Conservation (phyloP, 2,888 invertebrate species). For the Theretra japonica region DNA sequence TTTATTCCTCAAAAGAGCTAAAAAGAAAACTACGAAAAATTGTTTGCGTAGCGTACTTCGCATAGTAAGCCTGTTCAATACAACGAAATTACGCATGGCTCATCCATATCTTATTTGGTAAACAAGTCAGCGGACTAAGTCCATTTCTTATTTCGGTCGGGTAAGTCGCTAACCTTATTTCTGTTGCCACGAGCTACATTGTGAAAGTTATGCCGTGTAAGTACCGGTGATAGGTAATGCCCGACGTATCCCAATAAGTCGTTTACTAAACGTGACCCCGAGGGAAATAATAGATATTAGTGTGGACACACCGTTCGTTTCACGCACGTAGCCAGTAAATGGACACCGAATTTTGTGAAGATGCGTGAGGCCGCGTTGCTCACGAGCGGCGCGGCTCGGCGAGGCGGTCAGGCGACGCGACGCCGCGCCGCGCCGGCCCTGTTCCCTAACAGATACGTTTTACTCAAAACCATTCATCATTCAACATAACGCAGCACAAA, state of each 20-base stretch:
- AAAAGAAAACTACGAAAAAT: no score
- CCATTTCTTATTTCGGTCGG: constrained; percentile 22
- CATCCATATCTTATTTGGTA: constrained; percentile 11
- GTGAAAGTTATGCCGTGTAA: constrained; percentile 25
- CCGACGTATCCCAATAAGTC: constrained; percentile 45
- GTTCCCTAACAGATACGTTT: constrained; percentile 33
- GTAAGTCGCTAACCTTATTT: constrained; percentile 22
- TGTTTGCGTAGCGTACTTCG: not conserved
- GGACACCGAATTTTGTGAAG: constrained; percentile 68
- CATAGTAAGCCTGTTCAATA: not conserved
- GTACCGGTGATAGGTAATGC: constrained; percentile 32
- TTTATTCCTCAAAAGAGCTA: no score
- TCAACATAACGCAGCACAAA: constrained; percentile 40
- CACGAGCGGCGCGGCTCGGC: not conserved
- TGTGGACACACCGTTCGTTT: constrained; percentile 63
- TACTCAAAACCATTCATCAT: constrained; percentile 60
- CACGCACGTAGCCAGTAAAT: constrained; percentile 73
- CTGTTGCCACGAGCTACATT: constrained; percentile 20
- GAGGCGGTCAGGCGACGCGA: not conserved
- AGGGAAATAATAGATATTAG: constrained; percentile 60
- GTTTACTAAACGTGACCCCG: constrained; percentile 55
- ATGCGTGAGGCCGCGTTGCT: constrained; percentile 69
- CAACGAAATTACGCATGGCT: constrained; percentile 11
- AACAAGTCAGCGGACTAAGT: constrained; percentile 19
- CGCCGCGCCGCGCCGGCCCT: not conserved